phyloP scores from a whole-genome alignment of 2,888 invertebrate species.

The Elgonia sp. region DNA sequence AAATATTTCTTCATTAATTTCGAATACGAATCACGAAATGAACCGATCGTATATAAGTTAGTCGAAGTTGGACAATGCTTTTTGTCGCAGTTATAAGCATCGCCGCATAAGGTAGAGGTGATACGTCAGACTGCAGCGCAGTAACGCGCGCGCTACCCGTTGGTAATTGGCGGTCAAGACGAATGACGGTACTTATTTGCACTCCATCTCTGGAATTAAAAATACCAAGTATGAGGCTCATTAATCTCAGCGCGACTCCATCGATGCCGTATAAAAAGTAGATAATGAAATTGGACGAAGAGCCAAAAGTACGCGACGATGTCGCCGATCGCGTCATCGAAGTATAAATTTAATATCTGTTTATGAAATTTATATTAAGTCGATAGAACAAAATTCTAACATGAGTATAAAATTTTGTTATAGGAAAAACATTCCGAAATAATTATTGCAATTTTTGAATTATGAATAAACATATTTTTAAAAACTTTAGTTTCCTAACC shows the following conservation, averaged over 20 bases:
- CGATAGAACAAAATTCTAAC: no score
- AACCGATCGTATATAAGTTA: conserved; percentile 39
- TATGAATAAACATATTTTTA: no score
- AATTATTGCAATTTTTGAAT: no score
- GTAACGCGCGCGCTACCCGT: conserved; percentile 74
- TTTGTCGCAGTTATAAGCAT: conserved; percentile 64
- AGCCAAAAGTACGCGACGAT: conserved; percentile 78
- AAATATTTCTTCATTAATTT: conserved; percentile 58
- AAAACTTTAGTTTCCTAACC: no score
- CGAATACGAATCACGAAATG: not conserved
- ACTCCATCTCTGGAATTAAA: conserved; percentile 85
- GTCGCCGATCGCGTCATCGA: conserved; percentile 83
- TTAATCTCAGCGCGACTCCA: conserved; percentile 83
- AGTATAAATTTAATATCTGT: not conserved
- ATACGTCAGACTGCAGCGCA: conserved; percentile 43
- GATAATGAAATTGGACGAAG: conserved; percentile 74
- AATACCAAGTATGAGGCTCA: conserved; percentile 84
- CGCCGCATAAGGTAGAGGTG: conserved; percentile 67
- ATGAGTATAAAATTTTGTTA: not conserved
- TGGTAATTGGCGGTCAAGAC: conserved; percentile 86
- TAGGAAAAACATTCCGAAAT: no score
- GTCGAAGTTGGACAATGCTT: conserved; percentile 59
- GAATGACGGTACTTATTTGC: conserved; percentile 86
- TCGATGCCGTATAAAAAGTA: conserved; percentile 68
- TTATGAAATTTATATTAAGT: conserved; percentile 29